Conservation (phyloP, 2,888 invertebrate species). For the Epinotia nisella region DNA sequence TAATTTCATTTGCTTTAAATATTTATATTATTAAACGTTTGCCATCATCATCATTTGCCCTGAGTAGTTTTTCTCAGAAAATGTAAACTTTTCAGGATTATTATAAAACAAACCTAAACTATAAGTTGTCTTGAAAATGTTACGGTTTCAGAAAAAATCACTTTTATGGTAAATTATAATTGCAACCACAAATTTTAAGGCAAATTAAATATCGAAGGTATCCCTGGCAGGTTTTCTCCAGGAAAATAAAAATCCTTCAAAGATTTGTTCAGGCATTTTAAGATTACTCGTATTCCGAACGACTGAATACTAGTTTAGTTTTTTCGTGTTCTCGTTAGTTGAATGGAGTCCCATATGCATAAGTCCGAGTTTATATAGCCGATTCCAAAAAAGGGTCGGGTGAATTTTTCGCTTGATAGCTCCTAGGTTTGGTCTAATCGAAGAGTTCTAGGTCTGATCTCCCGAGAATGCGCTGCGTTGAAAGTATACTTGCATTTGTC, state of each 20-base stretch:
- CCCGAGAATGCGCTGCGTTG: too few relatives aligned
- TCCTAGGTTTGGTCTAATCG: slow-evolving; percentile 52
- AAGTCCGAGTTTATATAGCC: slow-evolving; percentile 71
- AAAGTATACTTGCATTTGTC: background rate
- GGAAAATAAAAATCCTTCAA: background rate
- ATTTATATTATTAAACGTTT: too few relatives aligned
- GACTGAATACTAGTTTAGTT: slow-evolving; percentile 10
- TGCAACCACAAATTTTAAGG: too few relatives aligned
- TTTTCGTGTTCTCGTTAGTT: slow-evolving; percentile 27
- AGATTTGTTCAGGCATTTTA: background rate
- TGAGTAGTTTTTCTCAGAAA: too few relatives aligned
- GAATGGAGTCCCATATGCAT: slow-evolving; percentile 69
- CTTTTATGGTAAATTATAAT: too few relatives aligned
- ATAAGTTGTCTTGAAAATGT: too few relatives aligned
- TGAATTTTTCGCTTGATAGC: slow-evolving; percentile 70
- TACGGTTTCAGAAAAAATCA: too few relatives aligned
- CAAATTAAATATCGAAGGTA: too few relatives aligned
- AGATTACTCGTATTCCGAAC: background rate
- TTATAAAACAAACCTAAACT: too few relatives aligned
- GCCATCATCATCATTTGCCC: too few relatives aligned
- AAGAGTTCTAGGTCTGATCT: slow-evolving; percentile 21
- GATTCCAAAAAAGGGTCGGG: slow-evolving; percentile 70
- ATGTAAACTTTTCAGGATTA: too few relatives aligned
- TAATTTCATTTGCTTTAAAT: too few relatives aligned
- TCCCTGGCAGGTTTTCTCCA: background rate